Base-by-base conservation (phyloP, 2,113 vertebrate genomes). In the Elanoides forficatus region DNA sequence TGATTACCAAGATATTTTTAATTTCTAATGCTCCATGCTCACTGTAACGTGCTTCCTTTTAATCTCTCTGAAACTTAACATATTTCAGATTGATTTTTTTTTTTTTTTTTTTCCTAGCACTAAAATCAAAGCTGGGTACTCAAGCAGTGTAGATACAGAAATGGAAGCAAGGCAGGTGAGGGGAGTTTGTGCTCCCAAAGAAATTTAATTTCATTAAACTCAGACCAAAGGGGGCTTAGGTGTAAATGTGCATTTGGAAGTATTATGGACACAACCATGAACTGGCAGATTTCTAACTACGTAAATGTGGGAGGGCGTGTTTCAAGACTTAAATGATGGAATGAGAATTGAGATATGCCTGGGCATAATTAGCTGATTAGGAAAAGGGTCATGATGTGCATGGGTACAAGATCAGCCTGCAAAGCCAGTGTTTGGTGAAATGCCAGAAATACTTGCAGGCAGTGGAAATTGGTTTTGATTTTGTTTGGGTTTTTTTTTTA, bases 291-390 rank as follows among this genome's bases (percentile, higher is more conserved):
- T 52, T 88, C 52, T 45, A 15, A 13, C 19, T 36, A 29, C 0
- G 2, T 36, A 22, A 22, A 29, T 47, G 38, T 29, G 6, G 40
- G 43, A 42, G 20, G 6, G 53, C 22, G 20, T 0, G 1, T 52
- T 80, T 79, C 36, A 80, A 45, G 36, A 52, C 22, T 40, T 58
- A 74, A 88, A 22, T 58, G 55, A 9, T 13, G 32, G 43, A 63
- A 83, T 12, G 22, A 86, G 38, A 88, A 48, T 11, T 40, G 34
- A 83, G 58, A 15, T n/a, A 5, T 55, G 6, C 0, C 0, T 89
- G 43, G 29, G 27, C 48, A n/a, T 30, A 55, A 48, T 38, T 45
- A 65, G 10, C 22, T 45, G 38, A 32, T 71, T 21, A 80, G 42
- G 38, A 71, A 83, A 36, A 58, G 4, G 3, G 12, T 29, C 32